phyloP scores from a whole-genome alignment of 2,888 invertebrate species.

The Acanthosepion pharaonis region DNA sequence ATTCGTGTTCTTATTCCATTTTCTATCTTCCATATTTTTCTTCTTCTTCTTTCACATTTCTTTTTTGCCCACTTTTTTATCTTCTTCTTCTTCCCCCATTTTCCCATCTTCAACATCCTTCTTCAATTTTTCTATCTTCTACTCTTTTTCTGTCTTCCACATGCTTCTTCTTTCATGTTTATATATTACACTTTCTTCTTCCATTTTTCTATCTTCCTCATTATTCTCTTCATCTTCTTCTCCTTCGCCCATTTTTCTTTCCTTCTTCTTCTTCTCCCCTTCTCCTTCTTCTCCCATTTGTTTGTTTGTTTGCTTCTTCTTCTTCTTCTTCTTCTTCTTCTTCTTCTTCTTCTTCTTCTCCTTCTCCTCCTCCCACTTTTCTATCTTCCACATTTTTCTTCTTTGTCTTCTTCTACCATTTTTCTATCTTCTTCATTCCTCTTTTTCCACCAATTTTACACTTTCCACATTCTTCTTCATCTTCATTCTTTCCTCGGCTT shows the following conservation, averaged over 20 bases:
- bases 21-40: too few relatives aligned
- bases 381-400: not conserved
- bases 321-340: not conserved
- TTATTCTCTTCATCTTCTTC: not conserved
- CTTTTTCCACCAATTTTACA: not conserved
- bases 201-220: too few relatives aligned
- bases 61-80: too few relatives aligned
- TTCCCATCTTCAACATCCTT: too few relatives aligned
- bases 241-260: not conserved
- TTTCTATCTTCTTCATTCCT: not conserved
- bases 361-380: not conserved
- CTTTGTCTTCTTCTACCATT: too few relatives aligned
- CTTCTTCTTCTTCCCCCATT: too few relatives aligned
- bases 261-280: not conserved
- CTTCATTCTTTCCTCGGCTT: not conserved
- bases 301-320: not conserved
- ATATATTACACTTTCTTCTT: too few relatives aligned
- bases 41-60: not conserved
- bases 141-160: too few relatives aligned
- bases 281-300: not conserved
- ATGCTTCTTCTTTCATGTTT: not conserved
- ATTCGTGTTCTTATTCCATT: not conserved
- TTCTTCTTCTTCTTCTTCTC: not conserved
- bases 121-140: too few relatives aligned
- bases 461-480: not conserved